Evolutionary conservation across 2,888 invertebrate species (phyloP), one percentile per base, ranked within the genome.

Genomic region (Parasteatoda lunata): DNA sequence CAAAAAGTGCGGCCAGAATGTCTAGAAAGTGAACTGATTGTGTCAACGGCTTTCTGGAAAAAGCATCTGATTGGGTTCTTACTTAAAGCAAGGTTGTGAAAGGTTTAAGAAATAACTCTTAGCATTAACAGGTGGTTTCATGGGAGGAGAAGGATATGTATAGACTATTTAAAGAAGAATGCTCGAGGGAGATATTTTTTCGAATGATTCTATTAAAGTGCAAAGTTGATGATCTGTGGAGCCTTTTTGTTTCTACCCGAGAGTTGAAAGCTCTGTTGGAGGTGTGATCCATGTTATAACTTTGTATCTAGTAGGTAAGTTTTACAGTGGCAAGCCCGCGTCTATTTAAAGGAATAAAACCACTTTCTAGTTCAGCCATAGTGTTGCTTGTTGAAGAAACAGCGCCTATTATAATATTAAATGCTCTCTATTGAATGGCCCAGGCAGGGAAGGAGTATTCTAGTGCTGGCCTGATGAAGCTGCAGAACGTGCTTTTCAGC

Each of bases 181-280:
- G 72, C 4, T 48, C 72, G 13, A 72, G 49, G n/a, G 11, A 51
- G 11, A 72, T 48, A 5, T 47, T 51, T 47, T 2, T 49, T 72
- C 72, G 47, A 51, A 72, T 72, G 5, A 49, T 51, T 49, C 72
- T 49, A n/a, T 48, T 51, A 49, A 72, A 52, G 3, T 72, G 72
- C 7, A 72, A 51, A 13, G 72, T 72, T 72, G 72, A 72, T 52
- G 72, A 72, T n/a, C 72, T 51, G 4, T 49, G 72, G 49, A 72
- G 72, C 15, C 72, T 72, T 72, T 48, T 49, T 30, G 4, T 13
- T 48, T 48, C 71, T 5, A 48, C 5, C 71, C 71, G 47, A n/a
- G 71, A 3, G 5, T 49, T 3, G 5, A 71, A 71, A 11, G 71
- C 6, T 71, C 48, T 15, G 51, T 5, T 45, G 47, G 71, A 30